Conservation (phyloP, 1,140 invertebrate species). For the Geopemphigus sp. region DNA sequence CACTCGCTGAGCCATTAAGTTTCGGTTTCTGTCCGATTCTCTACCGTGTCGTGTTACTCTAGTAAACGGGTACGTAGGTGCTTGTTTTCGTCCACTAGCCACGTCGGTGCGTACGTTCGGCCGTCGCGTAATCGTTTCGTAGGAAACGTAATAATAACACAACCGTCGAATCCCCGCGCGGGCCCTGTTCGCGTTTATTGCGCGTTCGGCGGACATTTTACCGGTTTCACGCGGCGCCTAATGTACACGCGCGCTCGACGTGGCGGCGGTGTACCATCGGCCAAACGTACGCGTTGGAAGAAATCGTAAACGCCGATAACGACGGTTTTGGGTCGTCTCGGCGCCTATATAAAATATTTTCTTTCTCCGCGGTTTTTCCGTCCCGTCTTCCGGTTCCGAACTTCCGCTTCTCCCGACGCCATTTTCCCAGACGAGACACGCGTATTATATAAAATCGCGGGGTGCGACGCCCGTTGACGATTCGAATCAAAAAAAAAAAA, state of each 20-base stretch:
- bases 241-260: background rate
- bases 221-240: background rate
- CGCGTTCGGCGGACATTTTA: too few relatives aligned
- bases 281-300: background rate
- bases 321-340: background rate
- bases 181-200: too few relatives aligned
- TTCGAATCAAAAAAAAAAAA: constrained; percentile 1
- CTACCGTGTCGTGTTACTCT: too few relatives aligned
- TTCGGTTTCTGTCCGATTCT: too few relatives aligned
- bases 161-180: too few relatives aligned
- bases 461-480: background rate
- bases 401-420: constrained; percentile 13
- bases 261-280: too few relatives aligned
- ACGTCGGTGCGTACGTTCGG: too few relatives aligned
- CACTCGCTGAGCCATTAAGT: too few relatives aligned
- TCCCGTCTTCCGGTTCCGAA: background rate
- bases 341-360: background rate
- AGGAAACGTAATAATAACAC: too few relatives aligned
- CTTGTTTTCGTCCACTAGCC: too few relatives aligned
- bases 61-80: too few relatives aligned
- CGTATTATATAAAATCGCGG: background rate
- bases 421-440: constrained; percentile 2
- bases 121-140: too few relatives aligned
- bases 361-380: background rate
- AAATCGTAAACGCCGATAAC: constrained; percentile 14